These are phyloP conservation scores for Gastrophryne carolinensis DNA, from an alignment of 2,797 vertebrate genomes.

Conservation along the genomic window DNA sequence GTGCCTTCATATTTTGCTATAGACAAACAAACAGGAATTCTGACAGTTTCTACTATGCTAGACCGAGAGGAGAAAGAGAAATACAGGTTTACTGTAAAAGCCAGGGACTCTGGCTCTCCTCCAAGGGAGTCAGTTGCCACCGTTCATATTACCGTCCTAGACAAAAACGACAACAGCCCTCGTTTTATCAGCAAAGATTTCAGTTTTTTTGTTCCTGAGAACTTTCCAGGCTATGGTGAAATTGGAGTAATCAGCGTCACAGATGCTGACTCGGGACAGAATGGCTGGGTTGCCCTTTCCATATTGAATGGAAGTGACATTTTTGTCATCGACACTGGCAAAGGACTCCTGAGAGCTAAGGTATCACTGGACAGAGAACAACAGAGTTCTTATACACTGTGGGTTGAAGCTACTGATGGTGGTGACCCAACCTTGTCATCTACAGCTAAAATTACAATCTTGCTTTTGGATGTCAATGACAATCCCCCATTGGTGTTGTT, in stretches of 20 bases:
- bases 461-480: slow-evolving; percentile 95
- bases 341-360: slow-evolving; percentile 89
- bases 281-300: slow-evolving; percentile 94
- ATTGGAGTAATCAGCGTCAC: slow-evolving; percentile 94
- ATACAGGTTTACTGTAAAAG: slow-evolving; percentile 90
- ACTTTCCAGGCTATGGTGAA: slow-evolving; percentile 95
- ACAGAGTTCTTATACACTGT: slow-evolving; percentile 90
- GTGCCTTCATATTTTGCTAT: slow-evolving; percentile 85
- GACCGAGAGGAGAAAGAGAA: slow-evolving; percentile 95
- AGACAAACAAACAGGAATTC: slow-evolving; percentile 82
- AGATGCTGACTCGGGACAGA: slow-evolving; percentile 88
- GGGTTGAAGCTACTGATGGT: slow-evolving; percentile 91
- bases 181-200: slow-evolving; percentile 98
- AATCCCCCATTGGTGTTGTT: slow-evolving; percentile 95
- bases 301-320: slow-evolving; percentile 93
- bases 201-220: slow-evolving; percentile 97
- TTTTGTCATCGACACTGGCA: slow-evolving; percentile 94
- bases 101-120: slow-evolving; percentile 86
- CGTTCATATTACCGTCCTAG: slow-evolving; percentile 83
- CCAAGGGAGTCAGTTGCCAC: slow-evolving; percentile 88
- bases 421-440: slow-evolving; percentile 89
- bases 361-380: slow-evolving; percentile 92
- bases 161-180: slow-evolving; percentile 97
- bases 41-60: slow-evolving; percentile 84
- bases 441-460: slow-evolving; percentile 89